Base-by-base conservation (phyloP, 2,888 invertebrate species). In the Erebia palarica region DNA sequence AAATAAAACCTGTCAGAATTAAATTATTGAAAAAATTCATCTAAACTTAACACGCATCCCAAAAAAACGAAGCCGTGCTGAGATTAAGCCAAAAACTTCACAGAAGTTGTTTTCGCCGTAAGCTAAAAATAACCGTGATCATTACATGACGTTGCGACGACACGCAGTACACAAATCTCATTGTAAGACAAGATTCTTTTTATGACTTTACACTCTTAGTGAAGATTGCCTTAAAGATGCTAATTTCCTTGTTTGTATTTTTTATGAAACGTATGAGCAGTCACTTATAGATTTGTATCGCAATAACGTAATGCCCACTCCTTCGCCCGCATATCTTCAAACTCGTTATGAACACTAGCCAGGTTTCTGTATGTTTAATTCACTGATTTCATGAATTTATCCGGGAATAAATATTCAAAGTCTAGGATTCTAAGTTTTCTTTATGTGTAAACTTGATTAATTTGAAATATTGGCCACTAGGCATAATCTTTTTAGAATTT, bases 91-190 rank as follows among this genome's bases (percentile, higher is more conserved):
- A 75, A 77, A 76, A 76, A 77, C 74, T 72, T 72, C 47, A 65
- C 69, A 75, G 75, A 77, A 75, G 74, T 75, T 69, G 78, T 77
- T 77, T 78, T 76, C 74, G 67, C 70, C 71, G 70, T 75, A 78
- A 74, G 71, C 76, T 77, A 77, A 80, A 80, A 79, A 80, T 80
- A 80, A 77, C 71, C 66, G 68, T 80, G 80, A 80, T 75, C 74
- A 68, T 75, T 76, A 77, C 78, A 75, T 73, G 72, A 75, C 75
- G 70, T 58, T 59, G 59, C 68, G 70, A 73, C 70, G 69, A 66
- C 63, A 69, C 36, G 27, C 58, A 47, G 67, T 27, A 27, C 18
- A 49, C 49, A 59, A 59, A 47, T 59, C 59, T 67, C 49, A 59
- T 49, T 59, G 67, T 16, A 36, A 59, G 27, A 21, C 65, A 57